Evolutionary conservation across 2,888 invertebrate species (phyloP).

Genomic region (Campoletis raptor): DNA sequence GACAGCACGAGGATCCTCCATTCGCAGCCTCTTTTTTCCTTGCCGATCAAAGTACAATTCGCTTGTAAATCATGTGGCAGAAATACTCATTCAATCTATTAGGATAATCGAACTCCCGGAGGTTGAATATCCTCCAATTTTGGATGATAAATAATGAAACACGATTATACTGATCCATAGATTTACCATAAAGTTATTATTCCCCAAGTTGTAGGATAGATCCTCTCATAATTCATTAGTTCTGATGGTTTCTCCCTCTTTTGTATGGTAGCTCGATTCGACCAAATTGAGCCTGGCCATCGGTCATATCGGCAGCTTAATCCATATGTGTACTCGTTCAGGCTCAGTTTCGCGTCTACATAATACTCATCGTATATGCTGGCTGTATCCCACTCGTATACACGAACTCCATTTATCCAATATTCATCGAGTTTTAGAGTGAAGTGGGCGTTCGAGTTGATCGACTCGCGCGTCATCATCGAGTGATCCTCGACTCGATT

Average conservation of each 20-base stretch:
- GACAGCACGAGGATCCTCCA: slow-evolving; percentile 41
- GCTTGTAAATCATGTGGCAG: slow-evolving; percentile 34
- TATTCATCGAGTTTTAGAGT: slow-evolving; percentile 60
- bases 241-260: background rate
- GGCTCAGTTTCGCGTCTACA: slow-evolving; percentile 20
- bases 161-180: slow-evolving; percentile 24
- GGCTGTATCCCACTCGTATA: slow-evolving; percentile 16
- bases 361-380: slow-evolving; percentile 25
- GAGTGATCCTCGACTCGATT: slow-evolving; percentile 59
- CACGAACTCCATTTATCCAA: slow-evolving; percentile 42
- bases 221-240: slow-evolving; percentile 40
- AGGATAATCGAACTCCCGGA: slow-evolving; percentile 42
- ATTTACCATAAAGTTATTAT: slow-evolving; percentile 38
- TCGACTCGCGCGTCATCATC: slow-evolving; percentile 68
- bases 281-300: slow-evolving; percentile 47
- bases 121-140: slow-evolving; percentile 20
- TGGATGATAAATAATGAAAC: slow-evolving; percentile 49
- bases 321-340: slow-evolving; percentile 39
- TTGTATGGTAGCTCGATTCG: slow-evolving; percentile 16
- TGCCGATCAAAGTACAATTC: slow-evolving; percentile 36
- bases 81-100: slow-evolving; percentile 26
- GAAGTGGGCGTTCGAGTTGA: slow-evolving; percentile 56
- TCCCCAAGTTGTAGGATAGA: slow-evolving; percentile 20
- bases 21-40: background rate
- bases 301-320: slow-evolving; percentile 56